phyloP scores from a whole-genome alignment of 2,797 vertebrate species.

The Amazona finschi region DNA sequence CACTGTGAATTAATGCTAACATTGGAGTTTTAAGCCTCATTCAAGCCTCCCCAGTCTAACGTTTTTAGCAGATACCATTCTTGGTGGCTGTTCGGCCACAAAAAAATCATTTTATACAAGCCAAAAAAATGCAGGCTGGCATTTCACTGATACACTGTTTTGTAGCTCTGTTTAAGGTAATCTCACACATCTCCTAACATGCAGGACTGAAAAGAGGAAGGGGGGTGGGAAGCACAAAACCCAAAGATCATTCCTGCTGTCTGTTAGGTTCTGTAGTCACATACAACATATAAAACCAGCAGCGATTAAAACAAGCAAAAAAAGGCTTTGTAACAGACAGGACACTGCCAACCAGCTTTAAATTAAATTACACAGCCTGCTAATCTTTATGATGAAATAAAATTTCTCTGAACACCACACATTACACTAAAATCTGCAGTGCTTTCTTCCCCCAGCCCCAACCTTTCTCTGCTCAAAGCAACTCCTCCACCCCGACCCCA shows the following conservation, averaged over 20 bases:
- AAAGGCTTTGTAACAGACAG: constrained; percentile 63
- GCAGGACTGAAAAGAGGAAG: background rate
- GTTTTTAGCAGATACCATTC: constrained; percentile 54
- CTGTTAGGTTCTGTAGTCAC: background rate
- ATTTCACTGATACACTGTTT: constrained; percentile 45
- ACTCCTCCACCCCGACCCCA: background rate
- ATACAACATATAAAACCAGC: background rate
- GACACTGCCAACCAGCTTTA: constrained; percentile 72
- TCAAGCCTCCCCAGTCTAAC: background rate
- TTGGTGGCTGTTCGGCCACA: constrained; percentile 10
- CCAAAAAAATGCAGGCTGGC: background rate
- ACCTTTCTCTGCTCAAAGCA: background rate
- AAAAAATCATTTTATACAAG: constrained; percentile 24
- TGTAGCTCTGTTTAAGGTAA: constrained; percentile 53
- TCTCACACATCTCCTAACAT: constrained; percentile 20
- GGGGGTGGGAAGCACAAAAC: background rate
- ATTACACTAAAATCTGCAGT: constrained; percentile 69
- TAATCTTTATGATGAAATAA: constrained; percentile 81
- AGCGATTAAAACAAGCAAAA: constrained; percentile 46
- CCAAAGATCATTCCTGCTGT: background rate
- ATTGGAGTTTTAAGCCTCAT: constrained; percentile 41
- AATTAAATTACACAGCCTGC: constrained; percentile 84
- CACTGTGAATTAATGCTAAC: constrained; percentile 57
- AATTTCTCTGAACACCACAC: constrained; percentile 71
- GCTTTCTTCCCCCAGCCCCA: background rate